phyloP scores from a whole-genome alignment of 2,113 vertebrate genomes.

The Alces alces region DNA sequence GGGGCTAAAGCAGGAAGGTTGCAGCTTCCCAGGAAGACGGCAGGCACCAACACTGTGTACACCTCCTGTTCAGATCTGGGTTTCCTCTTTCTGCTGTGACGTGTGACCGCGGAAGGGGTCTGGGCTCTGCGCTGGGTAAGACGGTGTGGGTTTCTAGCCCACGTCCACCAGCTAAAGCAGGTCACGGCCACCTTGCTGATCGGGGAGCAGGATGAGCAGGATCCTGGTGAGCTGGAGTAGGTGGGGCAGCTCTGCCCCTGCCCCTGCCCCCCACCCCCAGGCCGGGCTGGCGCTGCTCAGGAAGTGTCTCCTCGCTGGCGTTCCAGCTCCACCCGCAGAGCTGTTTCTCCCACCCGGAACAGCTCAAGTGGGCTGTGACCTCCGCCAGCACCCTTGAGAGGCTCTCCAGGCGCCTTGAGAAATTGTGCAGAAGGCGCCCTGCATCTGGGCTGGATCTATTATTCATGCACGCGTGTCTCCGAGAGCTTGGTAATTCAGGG shows the following conservation, averaged over 20 bases:
- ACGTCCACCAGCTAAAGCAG: accelerated
- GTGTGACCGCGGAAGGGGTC: background rate
- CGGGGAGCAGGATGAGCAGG: background rate
- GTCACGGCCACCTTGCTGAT: background rate
- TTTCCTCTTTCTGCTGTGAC: background rate
- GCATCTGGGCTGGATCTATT: constrained; percentile 59
- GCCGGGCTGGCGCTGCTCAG: background rate
- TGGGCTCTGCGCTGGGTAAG: background rate
- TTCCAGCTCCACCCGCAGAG: constrained; percentile 15
- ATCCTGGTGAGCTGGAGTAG: background rate
- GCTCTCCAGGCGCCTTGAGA: constrained; percentile 54
- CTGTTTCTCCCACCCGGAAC: background rate
- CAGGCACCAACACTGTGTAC: accelerated
- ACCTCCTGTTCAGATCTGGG: background rate
- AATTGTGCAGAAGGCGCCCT: background rate
- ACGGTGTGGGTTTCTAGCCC: background rate
- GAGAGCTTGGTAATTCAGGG: constrained; percentile 45
- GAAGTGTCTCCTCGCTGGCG: background rate
- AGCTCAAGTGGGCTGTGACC: constrained; percentile 65
- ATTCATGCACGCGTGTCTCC: constrained; percentile 41
- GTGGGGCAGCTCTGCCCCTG: background rate
- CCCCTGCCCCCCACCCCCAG: background rate
- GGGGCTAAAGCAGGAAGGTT: background rate
- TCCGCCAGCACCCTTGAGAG: constrained; percentile 64
- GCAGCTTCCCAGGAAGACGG: background rate